Base-by-base conservation (phyloP, 2,797 vertebrate species). In the Neosilurus mollespiculum region DNA sequence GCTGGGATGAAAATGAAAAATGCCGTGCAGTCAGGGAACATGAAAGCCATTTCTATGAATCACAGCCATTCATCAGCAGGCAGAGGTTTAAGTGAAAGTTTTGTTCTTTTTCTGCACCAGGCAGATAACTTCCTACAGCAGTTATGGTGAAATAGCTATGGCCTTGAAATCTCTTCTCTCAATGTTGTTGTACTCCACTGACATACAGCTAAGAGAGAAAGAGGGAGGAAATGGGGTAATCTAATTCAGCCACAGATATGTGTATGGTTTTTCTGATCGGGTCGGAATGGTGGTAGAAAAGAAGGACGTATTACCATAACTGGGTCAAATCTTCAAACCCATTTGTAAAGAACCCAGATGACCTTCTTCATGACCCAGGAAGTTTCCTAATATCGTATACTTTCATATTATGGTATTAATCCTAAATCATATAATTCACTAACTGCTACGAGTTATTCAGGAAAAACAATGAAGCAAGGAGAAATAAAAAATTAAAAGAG, bases 181-280 rank as follows among this genome's bases (percentile, higher is more conserved):
- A 88, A 92, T 92, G 93, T 92, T 93, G 61, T 93, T 93, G 90
- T 90, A 86, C 92, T 93, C 82, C 82, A 85, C 86, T 87, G 88
- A 80, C 87, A 81, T 59, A 75, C 87, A 88, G 90, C 91, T 87
- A 87, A 88, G 87, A 90, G 76, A 83, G 86, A 73, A 87, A 79
- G 87, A 16, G 26, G 18, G 73, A 37, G 26, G 54, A 37, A 76
- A 37, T 59, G 58, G 73, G 73, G 54, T 59, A 59, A 76, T 59
- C 73, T 59, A 54, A 76, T 76, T 76, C 54, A 76, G 30, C 73
- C 73, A 76, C 73, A 76, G 18, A 76, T 59, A 76, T 76, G 73
- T 59, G 30, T 59, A n/a, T 76, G 53, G 51, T 34, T 34, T 11
- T 34, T 20, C 9, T 11, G 26, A 16, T 15, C 30, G 71, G n/a